Conservation (phyloP, 1,140 invertebrate species). For the Heliconius melpomene region DNA sequence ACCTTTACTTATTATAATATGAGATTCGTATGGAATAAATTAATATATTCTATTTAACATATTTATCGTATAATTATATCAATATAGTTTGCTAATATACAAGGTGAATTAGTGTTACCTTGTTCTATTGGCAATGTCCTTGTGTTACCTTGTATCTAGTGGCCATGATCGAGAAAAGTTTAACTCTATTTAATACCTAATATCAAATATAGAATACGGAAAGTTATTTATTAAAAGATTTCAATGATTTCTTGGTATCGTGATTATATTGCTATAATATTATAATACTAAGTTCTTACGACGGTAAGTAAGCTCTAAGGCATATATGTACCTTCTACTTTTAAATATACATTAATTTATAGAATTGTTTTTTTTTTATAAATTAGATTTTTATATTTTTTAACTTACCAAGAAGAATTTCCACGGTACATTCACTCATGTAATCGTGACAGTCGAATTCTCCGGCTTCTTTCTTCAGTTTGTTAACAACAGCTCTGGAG, state of each 20-base stretch:
- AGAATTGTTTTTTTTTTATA: no score
- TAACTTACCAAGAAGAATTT: slow-evolving; percentile 87
- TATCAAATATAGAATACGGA: background rate
- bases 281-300: background rate
- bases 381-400: no score
- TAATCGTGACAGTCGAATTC: slow-evolving; percentile 90
- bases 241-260: slow-evolving; percentile 2
- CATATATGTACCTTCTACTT: no score
- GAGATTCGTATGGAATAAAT: background rate
- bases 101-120: background rate
- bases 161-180: background rate
- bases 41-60: background rate
- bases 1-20: background rate
- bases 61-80: background rate
- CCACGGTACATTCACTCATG: slow-evolving; percentile 92
- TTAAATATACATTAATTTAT: no score
- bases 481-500: slow-evolving; percentile 85
- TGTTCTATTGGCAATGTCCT: background rate
- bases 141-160: background rate
- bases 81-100: background rate
- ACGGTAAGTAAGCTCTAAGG: no score
- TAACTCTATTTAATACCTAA: background rate
- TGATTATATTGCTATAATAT: background rate
- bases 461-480: slow-evolving; percentile 84
- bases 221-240: background rate